These are phyloP conservation scores for Tetragnatha montana DNA, from an alignment of 2,888 invertebrate species.

Conservation along the genomic window DNA sequence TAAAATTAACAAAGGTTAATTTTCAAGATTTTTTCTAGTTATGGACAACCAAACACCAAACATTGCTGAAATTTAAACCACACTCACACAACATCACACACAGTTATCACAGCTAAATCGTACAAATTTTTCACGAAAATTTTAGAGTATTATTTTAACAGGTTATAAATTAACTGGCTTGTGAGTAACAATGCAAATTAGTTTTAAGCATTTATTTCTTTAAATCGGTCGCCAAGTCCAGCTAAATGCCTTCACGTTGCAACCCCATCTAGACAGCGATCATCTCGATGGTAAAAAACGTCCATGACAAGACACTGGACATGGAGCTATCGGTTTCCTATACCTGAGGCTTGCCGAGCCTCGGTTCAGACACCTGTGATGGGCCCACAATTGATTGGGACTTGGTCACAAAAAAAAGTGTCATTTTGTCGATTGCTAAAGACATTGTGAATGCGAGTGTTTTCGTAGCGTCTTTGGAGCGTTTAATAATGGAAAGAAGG, in stretches of 20 bases:
- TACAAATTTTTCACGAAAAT: too few relatives aligned
- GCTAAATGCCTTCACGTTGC: neutral
- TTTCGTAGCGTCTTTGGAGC: neutral
- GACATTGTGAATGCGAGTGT: constrained; percentile 26
- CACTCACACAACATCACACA: too few relatives aligned
- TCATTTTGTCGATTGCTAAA: constrained; percentile 46
- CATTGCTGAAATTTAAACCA: too few relatives aligned
- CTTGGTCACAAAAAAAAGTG: constrained; percentile 19
- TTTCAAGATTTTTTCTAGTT: too few relatives aligned
- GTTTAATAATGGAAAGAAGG: neutral
- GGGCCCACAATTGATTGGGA: constrained; percentile 52
- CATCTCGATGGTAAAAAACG: constrained; percentile 24
- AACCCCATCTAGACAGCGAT: constrained; percentile 11
- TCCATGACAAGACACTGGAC: constrained; percentile 11
- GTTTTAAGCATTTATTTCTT: neutral
- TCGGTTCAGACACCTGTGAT: constrained; percentile 28
- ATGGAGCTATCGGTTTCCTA: constrained; percentile 51
- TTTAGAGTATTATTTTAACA: too few relatives aligned
- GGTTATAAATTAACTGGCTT: too few relatives aligned
- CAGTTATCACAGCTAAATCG: too few relatives aligned
- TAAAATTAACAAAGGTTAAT: too few relatives aligned
- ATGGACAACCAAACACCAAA: too few relatives aligned
- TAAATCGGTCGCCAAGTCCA: constrained; percentile 16
- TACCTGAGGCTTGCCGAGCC: constrained; percentile 31
- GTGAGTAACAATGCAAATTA: too few relatives aligned